Evolutionary conservation across 2,888 invertebrate genomes (phyloP).

Genomic region (Parnassius smintheus): DNA sequence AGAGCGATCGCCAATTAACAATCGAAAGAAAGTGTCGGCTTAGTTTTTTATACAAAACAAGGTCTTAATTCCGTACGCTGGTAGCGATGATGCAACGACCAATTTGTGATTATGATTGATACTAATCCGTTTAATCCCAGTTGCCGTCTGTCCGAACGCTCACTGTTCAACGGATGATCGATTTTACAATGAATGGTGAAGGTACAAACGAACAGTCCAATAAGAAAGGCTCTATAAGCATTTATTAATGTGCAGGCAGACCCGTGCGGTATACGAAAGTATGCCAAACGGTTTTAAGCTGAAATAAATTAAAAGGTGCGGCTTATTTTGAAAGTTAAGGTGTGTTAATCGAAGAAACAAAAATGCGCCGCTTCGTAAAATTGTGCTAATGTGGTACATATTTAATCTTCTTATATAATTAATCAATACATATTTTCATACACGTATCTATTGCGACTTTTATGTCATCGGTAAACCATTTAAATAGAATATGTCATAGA

Average conservation of each 20-base stretch:
- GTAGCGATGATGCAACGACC: conserved; percentile 63
- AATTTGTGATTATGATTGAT: conserved; percentile 74
- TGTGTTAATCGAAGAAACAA: conserved; percentile 11
- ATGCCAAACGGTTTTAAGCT: conserved; percentile 21
- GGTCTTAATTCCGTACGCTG: conserved; percentile 42
- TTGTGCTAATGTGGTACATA: conserved; percentile 8
- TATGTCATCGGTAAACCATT: neutral
- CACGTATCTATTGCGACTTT: conserved; percentile 6
- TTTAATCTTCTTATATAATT: conserved; percentile 3
- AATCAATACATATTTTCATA: neutral
- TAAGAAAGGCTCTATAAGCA: conserved; percentile 18
- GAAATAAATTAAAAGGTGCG: conserved; percentile 23
- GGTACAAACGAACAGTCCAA: conserved; percentile 13
- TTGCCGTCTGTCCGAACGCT: conserved; percentile 52
- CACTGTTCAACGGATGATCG: conserved; percentile 43
- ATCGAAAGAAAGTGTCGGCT: conserved; percentile 33
- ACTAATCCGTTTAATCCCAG: conserved; percentile 69
- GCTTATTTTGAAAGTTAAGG: conserved; percentile 22
- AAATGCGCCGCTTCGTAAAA: conserved; percentile 1
- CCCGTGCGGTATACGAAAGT: conserved; percentile 15
- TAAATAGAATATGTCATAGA: no score
- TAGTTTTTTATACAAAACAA: conserved; percentile 25
- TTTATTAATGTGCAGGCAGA: conserved; percentile 20
- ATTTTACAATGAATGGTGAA: conserved; percentile 33
- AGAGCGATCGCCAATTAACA: conserved; percentile 39